Conservation (phyloP, 2,888 invertebrate genomes). For the Diarsia dahlii region DNA sequence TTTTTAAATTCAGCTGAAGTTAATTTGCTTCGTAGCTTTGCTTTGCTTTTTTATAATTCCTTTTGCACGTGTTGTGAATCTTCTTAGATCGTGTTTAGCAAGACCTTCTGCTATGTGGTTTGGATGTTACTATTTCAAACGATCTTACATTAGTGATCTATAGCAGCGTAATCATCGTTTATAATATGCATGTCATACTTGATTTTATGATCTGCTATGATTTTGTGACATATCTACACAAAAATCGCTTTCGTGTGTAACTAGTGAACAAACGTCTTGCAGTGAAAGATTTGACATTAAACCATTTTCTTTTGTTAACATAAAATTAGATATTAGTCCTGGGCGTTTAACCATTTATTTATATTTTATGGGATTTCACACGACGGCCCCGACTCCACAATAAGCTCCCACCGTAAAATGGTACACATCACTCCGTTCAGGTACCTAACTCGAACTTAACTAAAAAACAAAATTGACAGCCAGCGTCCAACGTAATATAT, state of each 20-base stretch:
- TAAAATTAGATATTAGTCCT: constrained; percentile 60
- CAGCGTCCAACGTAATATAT: constrained; percentile 86
- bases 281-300: constrained; percentile 22
- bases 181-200: background rate
- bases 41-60: constrained; percentile 23
- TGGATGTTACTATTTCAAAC: background rate
- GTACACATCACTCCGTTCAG: constrained; percentile 78
- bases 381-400: constrained; percentile 70
- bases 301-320: constrained; percentile 54
- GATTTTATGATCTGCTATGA: background rate
- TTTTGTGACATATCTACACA: background rate
- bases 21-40: constrained; percentile 39
- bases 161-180: background rate
- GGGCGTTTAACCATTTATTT: constrained; percentile 68
- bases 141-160: background rate
- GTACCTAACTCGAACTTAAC: constrained; percentile 74
- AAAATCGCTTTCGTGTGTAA: constrained; percentile 1
- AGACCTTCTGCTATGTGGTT: background rate
- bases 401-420: constrained; percentile 79
- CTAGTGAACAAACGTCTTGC: constrained; percentile 16
- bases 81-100: constrained; percentile 11
- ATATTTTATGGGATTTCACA: constrained; percentile 76
- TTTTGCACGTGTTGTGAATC: constrained; percentile 13
- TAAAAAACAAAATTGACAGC: constrained; percentile 84
- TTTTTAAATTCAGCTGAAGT: constrained; percentile 38